phyloP scores from a whole-genome alignment of 2,113 vertebrate species.

The Ondatra zibethicus region DNA sequence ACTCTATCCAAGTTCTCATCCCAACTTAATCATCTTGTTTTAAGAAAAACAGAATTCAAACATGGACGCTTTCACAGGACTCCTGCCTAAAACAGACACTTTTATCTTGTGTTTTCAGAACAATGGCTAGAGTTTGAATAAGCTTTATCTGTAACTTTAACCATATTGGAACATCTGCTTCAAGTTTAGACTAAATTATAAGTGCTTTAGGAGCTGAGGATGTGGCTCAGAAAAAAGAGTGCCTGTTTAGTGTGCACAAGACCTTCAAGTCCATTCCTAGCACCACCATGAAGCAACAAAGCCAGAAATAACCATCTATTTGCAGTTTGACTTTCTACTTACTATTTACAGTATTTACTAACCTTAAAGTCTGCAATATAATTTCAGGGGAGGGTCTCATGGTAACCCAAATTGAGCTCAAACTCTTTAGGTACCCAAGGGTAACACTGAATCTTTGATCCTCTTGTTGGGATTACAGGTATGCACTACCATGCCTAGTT shows the following conservation, averaged over 20 bases:
- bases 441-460: background rate
- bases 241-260: background rate
- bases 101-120: conserved; percentile 10
- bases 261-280: background rate
- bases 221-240: background rate
- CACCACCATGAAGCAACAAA: background rate
- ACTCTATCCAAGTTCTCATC: background rate
- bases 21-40: background rate
- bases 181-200: background rate
- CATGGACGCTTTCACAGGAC: background rate
- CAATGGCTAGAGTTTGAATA: conserved; percentile 16
- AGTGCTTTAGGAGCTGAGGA: background rate
- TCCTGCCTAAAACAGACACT: background rate
- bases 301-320: background rate
- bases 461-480: background rate
- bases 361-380: conserved; percentile 10
- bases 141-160: background rate
- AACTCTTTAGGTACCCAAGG: background rate
- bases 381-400: background rate
- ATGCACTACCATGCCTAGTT: background rate
- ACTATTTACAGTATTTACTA: no score
- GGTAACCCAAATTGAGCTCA: background rate
- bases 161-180: background rate
- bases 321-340: background rate
- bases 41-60: background rate